Conservation (phyloP, 1,140 invertebrate species). For the Charaxes varanes region DNA sequence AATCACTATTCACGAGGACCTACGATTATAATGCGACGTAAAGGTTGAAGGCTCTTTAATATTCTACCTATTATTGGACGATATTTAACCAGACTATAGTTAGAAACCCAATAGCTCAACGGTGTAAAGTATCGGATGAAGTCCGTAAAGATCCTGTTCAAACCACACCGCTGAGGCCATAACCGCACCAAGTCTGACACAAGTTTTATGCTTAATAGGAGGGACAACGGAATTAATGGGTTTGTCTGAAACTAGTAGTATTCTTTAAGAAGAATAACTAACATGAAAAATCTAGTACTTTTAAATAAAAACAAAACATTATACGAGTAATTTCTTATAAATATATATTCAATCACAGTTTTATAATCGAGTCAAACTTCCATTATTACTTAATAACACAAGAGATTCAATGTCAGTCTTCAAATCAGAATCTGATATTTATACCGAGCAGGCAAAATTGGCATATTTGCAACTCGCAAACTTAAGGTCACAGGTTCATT, state of each 20-base stretch:
- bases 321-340: not conserved
- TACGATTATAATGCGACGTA: conserved; percentile 41
- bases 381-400: conserved; percentile 3
- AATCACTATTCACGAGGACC: conserved; percentile 57
- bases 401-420: not conserved
- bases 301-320: not conserved
- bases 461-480: conserved; percentile 6
- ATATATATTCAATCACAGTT: conserved; percentile 1
- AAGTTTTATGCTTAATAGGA: too few relatives aligned
- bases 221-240: too few relatives aligned
- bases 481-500: conserved; percentile 11
- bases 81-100: too few relatives aligned
- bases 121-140: too few relatives aligned
- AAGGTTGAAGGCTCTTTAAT: conserved; percentile 27
- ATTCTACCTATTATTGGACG: not conserved
- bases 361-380: conserved; percentile 3
- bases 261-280: too few relatives aligned
- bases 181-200: too few relatives aligned
- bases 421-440: conserved; percentile 10
- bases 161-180: too few relatives aligned
- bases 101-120: too few relatives aligned
- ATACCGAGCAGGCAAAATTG: conserved; percentile 12
- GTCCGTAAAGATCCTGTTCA: too few relatives aligned
- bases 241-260: too few relatives aligned
- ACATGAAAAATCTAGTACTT: not conserved